Conservation (phyloP, 2,113 vertebrate species). For the Neodontobutis hainanensis region DNA sequence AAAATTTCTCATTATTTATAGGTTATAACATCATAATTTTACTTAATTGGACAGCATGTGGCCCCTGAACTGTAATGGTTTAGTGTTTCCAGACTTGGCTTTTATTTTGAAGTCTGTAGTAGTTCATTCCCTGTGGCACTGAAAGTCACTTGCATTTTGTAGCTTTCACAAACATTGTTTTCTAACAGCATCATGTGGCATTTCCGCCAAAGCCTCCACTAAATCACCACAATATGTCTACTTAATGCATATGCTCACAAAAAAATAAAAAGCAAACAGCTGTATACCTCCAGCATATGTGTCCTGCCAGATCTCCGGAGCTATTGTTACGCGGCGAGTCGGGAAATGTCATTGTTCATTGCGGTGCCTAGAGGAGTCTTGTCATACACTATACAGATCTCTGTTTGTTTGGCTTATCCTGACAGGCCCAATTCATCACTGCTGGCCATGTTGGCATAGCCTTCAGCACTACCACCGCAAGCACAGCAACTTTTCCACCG, state of each 20-base stretch:
- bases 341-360: conserved; percentile 55
- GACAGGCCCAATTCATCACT: conserved; percentile 69
- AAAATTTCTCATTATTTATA: too few species aligned
- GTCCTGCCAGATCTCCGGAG: conserved; percentile 45
- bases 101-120: background rate
- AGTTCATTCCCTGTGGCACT: conserved; percentile 1
- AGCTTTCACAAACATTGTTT: conserved; percentile 5
- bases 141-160: background rate
- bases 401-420: conserved; percentile 68
- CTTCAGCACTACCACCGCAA: conserved; percentile 44
- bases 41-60: too few species aligned
- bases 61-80: too few species aligned
- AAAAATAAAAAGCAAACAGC: conserved; percentile 20
- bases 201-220: background rate
- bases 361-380: conserved; percentile 44
- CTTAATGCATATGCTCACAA: conserved; percentile 18
- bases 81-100: background rate
- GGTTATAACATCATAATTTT: too few species aligned
- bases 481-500: conserved; percentile 45
- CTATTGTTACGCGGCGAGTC: conserved; percentile 20
- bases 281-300: conserved; percentile 39
- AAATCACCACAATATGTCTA: conserved; percentile 14
- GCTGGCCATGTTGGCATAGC: conserved; percentile 54
- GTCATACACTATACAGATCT: conserved; percentile 59
- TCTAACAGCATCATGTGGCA: conserved; percentile 15